phyloP scores from a whole-genome alignment of 2,888 invertebrate genomes.

The Volucella zonaria region DNA sequence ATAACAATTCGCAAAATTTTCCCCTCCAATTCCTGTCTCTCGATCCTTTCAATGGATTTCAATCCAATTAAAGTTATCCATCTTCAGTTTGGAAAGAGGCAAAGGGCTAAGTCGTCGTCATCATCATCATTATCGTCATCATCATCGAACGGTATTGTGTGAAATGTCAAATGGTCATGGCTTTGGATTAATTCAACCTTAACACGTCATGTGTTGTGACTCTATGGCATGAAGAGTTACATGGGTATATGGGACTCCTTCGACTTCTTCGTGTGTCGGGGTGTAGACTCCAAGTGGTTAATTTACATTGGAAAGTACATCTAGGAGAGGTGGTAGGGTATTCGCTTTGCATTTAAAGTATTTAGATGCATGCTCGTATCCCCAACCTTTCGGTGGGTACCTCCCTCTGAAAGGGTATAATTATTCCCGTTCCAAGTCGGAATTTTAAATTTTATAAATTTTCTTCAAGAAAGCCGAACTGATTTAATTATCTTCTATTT shows the following conservation, averaged over 20 bases:
- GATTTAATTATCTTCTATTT: constrained; percentile 13
- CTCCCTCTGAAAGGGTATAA: constrained; percentile 18
- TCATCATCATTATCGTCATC: constrained; percentile 8
- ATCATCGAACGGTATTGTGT: constrained; percentile 3
- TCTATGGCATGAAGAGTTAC: constrained; percentile 1
- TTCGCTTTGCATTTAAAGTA: not conserved
- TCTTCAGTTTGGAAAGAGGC: constrained; percentile 5
- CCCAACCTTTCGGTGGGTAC: constrained; percentile 1
- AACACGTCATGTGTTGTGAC: constrained; percentile 47
- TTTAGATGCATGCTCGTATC: not conserved
- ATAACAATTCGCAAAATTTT: constrained; percentile 43
- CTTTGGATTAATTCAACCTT: constrained; percentile 46
- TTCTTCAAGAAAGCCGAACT: not conserved
- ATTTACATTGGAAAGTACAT: constrained; percentile 24
- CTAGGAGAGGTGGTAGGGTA: not conserved
- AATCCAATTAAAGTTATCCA: constrained; percentile 16
- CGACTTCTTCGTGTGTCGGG: not conserved
- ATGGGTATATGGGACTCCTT: not conserved
- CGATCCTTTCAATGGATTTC: constrained; percentile 43
- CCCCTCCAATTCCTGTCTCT: constrained; percentile 21
- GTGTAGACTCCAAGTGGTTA: constrained; percentile 11
- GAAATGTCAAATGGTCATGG: constrained; percentile 66
- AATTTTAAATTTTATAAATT: too few species aligned
- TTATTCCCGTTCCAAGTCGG: not conserved
- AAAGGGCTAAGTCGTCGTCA: not conserved